Evolutionary conservation across 2,113 vertebrate species (phyloP).

Genomic region (Symphodus melops): DNA sequence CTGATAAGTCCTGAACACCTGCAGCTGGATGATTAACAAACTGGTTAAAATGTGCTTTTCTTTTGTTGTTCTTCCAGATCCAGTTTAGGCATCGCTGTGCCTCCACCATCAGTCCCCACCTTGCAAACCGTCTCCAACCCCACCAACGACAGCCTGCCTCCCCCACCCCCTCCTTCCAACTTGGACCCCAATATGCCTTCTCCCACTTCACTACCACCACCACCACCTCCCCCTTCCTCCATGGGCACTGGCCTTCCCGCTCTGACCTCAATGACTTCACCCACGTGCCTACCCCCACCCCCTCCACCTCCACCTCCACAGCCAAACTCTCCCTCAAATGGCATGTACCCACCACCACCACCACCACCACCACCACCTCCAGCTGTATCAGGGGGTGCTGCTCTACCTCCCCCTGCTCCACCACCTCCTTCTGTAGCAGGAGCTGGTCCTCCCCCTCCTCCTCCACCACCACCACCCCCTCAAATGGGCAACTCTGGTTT

Average conservation of each 20-base stretch:
- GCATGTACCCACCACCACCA: slow-evolving; percentile 5
- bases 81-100: slow-evolving; percentile 78
- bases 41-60: too few species aligned
- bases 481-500: not conserved
- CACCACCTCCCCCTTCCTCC: slow-evolving; percentile 20
- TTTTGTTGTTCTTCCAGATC: slow-evolving; percentile 54
- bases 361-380: slow-evolving; percentile 47
- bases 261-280: slow-evolving; percentile 49
- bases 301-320: slow-evolving; percentile 44
- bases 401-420: slow-evolving; percentile 40
- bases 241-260: slow-evolving; percentile 38
- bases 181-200: slow-evolving; percentile 32
- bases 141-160: slow-evolving; percentile 31
- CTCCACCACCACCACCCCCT: not conserved
- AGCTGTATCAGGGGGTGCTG: not conserved
- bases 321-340: not conserved
- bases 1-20: too few species aligned
- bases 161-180: slow-evolving; percentile 44
- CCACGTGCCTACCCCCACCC: slow-evolving; percentile 39
- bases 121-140: slow-evolving; percentile 14
- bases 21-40: too few species aligned
- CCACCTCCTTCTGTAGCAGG: slow-evolving; percentile 30
- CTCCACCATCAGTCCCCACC: slow-evolving; percentile 78
- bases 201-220: slow-evolving; percentile 27
- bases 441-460: slow-evolving; percentile 34